These are phyloP conservation scores for Silvanus unidentatus DNA, from an alignment of 2,888 invertebrate species.

Conservation along the genomic window DNA sequence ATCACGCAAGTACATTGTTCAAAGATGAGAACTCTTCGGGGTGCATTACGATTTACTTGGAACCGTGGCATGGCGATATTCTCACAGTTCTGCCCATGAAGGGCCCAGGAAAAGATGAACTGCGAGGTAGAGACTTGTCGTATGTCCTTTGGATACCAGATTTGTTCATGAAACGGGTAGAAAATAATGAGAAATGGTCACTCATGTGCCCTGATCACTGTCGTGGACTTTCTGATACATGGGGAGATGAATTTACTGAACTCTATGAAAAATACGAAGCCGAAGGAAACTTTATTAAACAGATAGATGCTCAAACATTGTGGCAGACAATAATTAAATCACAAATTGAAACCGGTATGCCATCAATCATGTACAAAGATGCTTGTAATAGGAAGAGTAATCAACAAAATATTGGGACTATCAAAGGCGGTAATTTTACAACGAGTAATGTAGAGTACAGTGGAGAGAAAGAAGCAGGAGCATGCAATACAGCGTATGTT, in stretches of 20 bases:
- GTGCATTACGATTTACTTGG: constrained; percentile 95
- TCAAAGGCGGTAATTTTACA: constrained; percentile 95
- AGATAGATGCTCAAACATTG: constrained; percentile 75
- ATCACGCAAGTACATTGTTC: constrained; percentile 92
- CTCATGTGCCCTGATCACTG: constrained; percentile 95
- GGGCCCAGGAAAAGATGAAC: constrained; percentile 88
- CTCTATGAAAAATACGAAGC: constrained; percentile 82
- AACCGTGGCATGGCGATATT: constrained; percentile 98
- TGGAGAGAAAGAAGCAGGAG: constrained; percentile 87
- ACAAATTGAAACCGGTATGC: constrained; percentile 96
- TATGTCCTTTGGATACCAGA: constrained; percentile 98
- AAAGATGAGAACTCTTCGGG: constrained; percentile 98
- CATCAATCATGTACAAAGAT: constrained; percentile 96
- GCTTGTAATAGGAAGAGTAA: constrained; percentile 95
- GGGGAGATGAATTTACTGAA: constrained; percentile 91
- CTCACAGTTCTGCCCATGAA: constrained; percentile 91
- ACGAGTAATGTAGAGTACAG: constrained; percentile 97
- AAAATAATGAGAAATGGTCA: constrained; percentile 80
- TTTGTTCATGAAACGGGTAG: constrained; percentile 93
- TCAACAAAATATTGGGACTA: constrained; percentile 96
- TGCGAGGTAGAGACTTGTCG: constrained; percentile 90
- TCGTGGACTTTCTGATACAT: constrained; percentile 84
- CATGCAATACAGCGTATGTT: constrained; percentile 95
- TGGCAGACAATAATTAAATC: constrained; percentile 94
- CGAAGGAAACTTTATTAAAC: constrained; percentile 57